phyloP scores from a whole-genome alignment of 2,888 invertebrate species.

The Eupithecia tripunctaria region DNA sequence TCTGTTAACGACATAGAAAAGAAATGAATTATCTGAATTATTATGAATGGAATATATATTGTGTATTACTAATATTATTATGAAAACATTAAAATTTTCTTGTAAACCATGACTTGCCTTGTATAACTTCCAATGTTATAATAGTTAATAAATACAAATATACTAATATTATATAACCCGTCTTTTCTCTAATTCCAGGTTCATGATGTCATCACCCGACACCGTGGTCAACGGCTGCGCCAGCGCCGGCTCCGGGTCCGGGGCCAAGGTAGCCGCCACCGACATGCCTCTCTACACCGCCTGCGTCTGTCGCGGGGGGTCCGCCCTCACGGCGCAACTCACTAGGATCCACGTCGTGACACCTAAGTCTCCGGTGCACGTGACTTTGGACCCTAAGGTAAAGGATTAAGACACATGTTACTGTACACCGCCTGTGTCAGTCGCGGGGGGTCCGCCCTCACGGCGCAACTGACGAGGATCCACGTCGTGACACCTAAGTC shows the following conservation, averaged over 20 bases:
- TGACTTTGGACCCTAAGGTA: constrained; percentile 86
- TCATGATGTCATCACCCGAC: constrained; percentile 94
- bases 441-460: background rate
- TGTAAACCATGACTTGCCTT: no score
- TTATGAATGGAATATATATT: no score
- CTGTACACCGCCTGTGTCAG: background rate
- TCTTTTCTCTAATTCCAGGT: constrained; percentile 50
- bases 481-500: constrained; percentile 15
- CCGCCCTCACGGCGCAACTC: constrained; percentile 59
- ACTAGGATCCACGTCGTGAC: constrained; percentile 77
- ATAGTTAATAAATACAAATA: no score
- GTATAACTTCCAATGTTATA: no score
- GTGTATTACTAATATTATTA: no score
- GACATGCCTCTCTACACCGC: constrained; percentile 86
- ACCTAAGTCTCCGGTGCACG: constrained; percentile 96
- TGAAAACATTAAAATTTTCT: no score
- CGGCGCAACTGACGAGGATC: background rate
- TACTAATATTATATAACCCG: no score
- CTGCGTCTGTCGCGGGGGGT: constrained; percentile 59
- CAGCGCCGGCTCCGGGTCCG: constrained; percentile 90
- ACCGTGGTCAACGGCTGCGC: constrained; percentile 91
- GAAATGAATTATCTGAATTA: no score
- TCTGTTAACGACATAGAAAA: no score
- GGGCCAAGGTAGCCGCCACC: constrained; percentile 91
- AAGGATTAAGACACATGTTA: background rate